A percentile compares a stretch with the other conserved stretches of the same genome.
Conservation (phyloP, 2,113 vertebrate species). For the Calyptommatus sinebrachiatus region DNA sequence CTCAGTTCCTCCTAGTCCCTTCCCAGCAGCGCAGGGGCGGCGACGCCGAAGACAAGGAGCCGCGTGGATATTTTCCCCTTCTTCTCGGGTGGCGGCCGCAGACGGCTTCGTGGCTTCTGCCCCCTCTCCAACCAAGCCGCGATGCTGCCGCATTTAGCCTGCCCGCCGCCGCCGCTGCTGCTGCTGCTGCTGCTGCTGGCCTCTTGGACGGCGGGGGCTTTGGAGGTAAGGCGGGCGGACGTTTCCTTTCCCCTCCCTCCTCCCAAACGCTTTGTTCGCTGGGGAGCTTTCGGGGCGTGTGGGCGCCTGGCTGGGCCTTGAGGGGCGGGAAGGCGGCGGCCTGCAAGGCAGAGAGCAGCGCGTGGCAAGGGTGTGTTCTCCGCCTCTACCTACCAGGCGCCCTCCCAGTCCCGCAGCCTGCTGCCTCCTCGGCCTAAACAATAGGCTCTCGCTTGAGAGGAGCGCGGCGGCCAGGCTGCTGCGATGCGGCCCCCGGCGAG, state of each 20-base stretch:
- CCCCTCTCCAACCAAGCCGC: neutral
- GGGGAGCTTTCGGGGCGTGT: neutral
- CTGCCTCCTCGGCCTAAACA: conserved; percentile 15
- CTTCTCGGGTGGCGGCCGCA: neutral
- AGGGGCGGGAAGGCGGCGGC: neutral
- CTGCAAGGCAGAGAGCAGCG: neutral
- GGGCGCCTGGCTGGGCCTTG: neutral
- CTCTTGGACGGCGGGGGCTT: conserved; percentile 27
- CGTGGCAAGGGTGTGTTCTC: neutral
- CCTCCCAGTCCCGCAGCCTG: too few relatives aligned
- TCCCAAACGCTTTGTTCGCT: conserved; percentile 36
- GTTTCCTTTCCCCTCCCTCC: neutral
- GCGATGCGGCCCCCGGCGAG: neutral
- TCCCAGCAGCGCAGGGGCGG: conserved; percentile 9
- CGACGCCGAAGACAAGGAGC: neutral
- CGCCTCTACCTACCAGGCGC: neutral
- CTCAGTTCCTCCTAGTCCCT: neutral
- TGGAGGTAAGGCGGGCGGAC: conserved; percentile 46
- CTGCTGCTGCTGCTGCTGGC: conserved; percentile 41
- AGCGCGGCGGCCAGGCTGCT: neutral
- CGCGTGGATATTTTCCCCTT: neutral
- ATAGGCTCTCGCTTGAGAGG: neutral
- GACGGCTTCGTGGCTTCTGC: neutral
- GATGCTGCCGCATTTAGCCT: conserved; percentile 52
- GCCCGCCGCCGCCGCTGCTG: conserved; percentile 28